phyloP scores from a whole-genome alignment of 64 coral and sea anemone genomes.

The Montipora efflorescens region DNA sequence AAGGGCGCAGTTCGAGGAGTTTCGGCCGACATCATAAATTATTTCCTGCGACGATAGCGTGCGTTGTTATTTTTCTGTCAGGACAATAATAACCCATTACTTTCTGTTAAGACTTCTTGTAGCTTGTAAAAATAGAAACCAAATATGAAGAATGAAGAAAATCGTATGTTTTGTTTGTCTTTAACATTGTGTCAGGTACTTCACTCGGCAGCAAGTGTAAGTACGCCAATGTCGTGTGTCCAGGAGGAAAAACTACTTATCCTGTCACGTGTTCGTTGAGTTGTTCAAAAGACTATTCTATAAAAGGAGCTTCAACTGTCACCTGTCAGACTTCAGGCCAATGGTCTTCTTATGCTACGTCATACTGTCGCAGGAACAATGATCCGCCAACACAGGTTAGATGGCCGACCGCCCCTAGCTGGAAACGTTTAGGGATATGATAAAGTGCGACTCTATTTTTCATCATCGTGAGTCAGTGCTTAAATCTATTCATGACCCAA shows the following conservation, averaged over 20 bases:
- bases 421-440: too few relatives aligned
- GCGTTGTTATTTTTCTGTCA: too few relatives aligned
- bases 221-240: constrained; percentile 77
- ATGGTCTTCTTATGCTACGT: constrained; percentile 73
- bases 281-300: constrained; percentile 79
- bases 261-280: constrained; percentile 90
- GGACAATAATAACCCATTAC: too few relatives aligned
- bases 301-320: constrained; percentile 74
- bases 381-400: constrained; percentile 90
- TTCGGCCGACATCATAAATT: too few relatives aligned
- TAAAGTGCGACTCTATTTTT: too few relatives aligned
- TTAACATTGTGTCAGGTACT: constrained; percentile 65
- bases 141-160: too few relatives aligned
- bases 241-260: constrained; percentile 76
- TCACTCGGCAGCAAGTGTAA: constrained; percentile 74
- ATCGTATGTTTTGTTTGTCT: background rate
- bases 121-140: too few relatives aligned
- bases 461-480: too few relatives aligned
- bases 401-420: background rate
- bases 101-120: too few relatives aligned
- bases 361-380: constrained; percentile 93
- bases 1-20: too few relatives aligned
- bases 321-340: constrained; percentile 88
- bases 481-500: too few relatives aligned
- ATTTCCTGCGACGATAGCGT: too few relatives aligned